phyloP scores from a whole-genome alignment of 92 coral and sea anemone genomes.

The Parazoanthus atlanticus region DNA sequence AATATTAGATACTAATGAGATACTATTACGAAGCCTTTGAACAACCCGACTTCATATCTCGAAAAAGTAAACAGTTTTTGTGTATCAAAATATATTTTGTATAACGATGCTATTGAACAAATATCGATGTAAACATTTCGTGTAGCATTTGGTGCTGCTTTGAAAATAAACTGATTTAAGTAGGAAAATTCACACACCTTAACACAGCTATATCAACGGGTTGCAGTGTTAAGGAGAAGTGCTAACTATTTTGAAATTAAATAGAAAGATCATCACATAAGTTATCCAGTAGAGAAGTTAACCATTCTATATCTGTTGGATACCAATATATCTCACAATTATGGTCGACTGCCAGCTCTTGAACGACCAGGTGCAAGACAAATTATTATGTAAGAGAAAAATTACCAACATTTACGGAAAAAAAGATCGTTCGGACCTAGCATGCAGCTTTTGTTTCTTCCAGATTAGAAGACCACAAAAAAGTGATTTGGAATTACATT shows the following conservation, averaged over 20 bases:
- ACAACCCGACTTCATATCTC: not conserved
- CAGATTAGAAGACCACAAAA: too few relatives aligned
- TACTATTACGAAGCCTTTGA: not conserved
- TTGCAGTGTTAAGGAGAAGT: not conserved
- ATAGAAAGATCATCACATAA: not conserved
- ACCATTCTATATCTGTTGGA: too few relatives aligned
- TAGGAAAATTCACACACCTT: not conserved
- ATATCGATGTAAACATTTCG: too few relatives aligned
- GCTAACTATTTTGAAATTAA: not conserved
- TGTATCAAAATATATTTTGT: not conserved
- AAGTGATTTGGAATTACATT: too few relatives aligned
- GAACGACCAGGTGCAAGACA: not conserved
- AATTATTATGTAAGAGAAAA: not conserved
- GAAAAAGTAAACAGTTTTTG: not conserved
- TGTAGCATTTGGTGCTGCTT: not conserved
- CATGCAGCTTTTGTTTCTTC: too few relatives aligned
- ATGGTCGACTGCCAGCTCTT: not conserved
- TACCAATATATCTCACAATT: not conserved
- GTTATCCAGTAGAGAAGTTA: not conserved
- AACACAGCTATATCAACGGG: not conserved
- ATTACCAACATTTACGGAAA: too few relatives aligned
- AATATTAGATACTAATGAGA: not conserved
- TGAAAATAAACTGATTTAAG: not conserved
- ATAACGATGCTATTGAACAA: not conserved
- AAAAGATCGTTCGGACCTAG: too few relatives aligned